Base-by-base conservation (phyloP, 2,797 vertebrate genomes). In the Mus spretus region DNA sequence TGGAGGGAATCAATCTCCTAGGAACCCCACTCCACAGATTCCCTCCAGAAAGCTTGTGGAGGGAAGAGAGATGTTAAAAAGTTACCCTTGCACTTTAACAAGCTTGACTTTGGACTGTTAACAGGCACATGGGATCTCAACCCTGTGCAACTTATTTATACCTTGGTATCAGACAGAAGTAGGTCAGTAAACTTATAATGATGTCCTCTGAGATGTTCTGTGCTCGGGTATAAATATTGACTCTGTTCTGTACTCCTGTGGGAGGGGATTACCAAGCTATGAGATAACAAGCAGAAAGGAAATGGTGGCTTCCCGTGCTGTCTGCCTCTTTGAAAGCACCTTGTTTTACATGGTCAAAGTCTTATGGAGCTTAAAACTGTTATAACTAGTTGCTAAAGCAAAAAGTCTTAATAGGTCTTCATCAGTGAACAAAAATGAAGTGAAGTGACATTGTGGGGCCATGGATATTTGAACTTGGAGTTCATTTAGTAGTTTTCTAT, bases 181-280 rank as follows among this genome's bases (percentile, higher is more conserved):
- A 91, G 75, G 63, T 72, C 65, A 91, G 95, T 96, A 77, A 97
- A 96, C 93, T 97, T 97, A 96, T 97, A 97, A 97, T 97, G 86
- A 97, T 78, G 34, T 84, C 97, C 65, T 97, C 80, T 88, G 97
- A 97, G 96, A 97, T 93, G 14, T 89, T 97, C 37, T 17, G 34
- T 89, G 57, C 83, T 96, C 20, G 31, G 50, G 37, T 89, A 74
- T 97, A 96, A 94, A 87, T 94, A 91, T 83, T 65, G 77, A 94
- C 57, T 90, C 15, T 93, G 61, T 61, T 93, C 82, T 84, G 4
- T 44, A 67, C 79, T 96, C 97, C 91, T 31, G 22, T 53, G 94
- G 83, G 96, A 93, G 50, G 31, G 93, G 65, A 91, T 90, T 96
- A 91, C 70, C 15, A 90, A 72, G 17, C n/a, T 94, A 13, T 57